A percentile compares a stretch with the other conserved stretches of the same genome.
phyloP scores from a whole-genome alignment of 2,797 vertebrate genomes.

The Microcaecilia unicolor region DNA sequence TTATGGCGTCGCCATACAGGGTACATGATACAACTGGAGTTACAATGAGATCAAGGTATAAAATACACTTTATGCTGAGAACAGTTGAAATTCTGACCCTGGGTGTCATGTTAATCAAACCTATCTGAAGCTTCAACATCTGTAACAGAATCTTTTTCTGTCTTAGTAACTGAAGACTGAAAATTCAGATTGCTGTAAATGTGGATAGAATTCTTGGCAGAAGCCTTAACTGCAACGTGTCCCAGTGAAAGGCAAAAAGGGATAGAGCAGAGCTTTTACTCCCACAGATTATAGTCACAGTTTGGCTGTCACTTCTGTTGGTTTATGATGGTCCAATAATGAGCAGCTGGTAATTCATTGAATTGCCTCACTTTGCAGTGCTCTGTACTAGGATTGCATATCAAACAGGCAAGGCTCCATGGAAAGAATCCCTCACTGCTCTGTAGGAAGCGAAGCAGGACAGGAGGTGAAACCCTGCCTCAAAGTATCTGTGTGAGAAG shows the following conservation, averaged over 20 bases:
- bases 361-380: rapidly evolving
- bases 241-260: not conserved
- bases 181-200: no score
- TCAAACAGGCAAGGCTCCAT: not conserved
- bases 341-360: not conserved
- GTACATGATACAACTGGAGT: no score
- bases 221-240: no score
- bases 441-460: not conserved
- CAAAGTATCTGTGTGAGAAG: rapidly evolving
- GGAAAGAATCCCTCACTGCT: rapidly evolving
- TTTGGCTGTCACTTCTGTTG: not conserved
- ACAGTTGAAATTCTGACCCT: no score
- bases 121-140: no score
- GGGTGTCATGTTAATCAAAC: no score
- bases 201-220: no score
- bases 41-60: no score
- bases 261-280: not conserved
- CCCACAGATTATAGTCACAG: not conserved
- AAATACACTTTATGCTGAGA: no score
- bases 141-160: no score
- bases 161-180: no score
- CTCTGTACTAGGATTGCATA: not conserved
- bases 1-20: no score
- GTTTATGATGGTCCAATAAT: not conserved
- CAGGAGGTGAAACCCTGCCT: not conserved